A percentile compares a stretch with the other conserved stretches of the same genome.
Conservation (phyloP, 2,888 invertebrate genomes). For the Argyresthia albistria region DNA sequence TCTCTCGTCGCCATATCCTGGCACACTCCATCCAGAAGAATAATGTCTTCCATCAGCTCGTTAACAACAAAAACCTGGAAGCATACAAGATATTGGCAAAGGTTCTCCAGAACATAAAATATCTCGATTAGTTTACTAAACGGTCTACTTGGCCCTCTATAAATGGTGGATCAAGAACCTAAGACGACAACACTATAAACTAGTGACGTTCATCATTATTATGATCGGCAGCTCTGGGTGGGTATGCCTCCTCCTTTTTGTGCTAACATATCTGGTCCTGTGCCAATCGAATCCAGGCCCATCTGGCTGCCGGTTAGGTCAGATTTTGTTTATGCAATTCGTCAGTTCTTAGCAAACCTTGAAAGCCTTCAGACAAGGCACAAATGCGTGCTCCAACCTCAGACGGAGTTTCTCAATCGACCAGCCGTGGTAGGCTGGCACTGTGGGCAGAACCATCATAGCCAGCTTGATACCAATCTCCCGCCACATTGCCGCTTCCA, state of each 20-base stretch:
- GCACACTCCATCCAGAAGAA: slow-evolving; percentile 69
- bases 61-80: slow-evolving; percentile 61
- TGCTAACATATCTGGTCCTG: too few species aligned
- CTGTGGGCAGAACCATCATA: slow-evolving; percentile 61
- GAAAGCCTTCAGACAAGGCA: slow-evolving; percentile 63
- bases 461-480: slow-evolving; percentile 72
- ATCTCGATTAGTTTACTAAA: too few species aligned
- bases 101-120: too few species aligned
- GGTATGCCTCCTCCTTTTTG: too few species aligned
- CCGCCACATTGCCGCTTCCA: slow-evolving; percentile 75
- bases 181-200: too few species aligned
- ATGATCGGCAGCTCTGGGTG: too few species aligned
- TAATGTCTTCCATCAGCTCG: slow-evolving; percentile 70
- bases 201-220: too few species aligned
- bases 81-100: neutral
- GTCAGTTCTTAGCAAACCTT: slow-evolving; percentile 25
- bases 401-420: slow-evolving; percentile 66
- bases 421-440: slow-evolving; percentile 68
- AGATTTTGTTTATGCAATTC: too few species aligned
- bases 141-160: too few species aligned
- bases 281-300: too few species aligned
- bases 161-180: too few species aligned
- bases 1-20: slow-evolving; percentile 66
- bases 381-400: slow-evolving; percentile 68
- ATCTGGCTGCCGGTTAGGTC: too few species aligned